A percentile compares a stretch with the other conserved stretches of the same genome.
These are phyloP conservation scores for Phengaris alcon DNA, from an alignment of 2,888 invertebrate species.

Conservation along the genomic window DNA sequence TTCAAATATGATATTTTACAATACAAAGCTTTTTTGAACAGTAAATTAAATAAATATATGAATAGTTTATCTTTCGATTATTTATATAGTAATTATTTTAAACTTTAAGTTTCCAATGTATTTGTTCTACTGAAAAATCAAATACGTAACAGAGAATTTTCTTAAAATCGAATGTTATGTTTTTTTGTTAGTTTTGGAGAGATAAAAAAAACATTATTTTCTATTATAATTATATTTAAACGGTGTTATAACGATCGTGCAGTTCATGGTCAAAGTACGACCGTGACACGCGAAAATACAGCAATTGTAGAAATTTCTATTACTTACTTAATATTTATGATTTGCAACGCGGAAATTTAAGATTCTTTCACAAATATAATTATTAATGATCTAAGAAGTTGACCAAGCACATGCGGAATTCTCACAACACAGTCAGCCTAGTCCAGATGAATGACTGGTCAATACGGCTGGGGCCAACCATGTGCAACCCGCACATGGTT, in stretches of 20 bases:
- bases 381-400: not conserved
- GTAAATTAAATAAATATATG: no score
- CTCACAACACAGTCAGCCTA: no score
- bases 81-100: no score
- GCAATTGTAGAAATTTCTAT: not conserved
- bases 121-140: no score
- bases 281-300: constrained; percentile 10
- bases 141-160: no score
- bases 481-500: no score
- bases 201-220: not conserved
- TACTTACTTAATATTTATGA: constrained; percentile 10
- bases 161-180: no score
- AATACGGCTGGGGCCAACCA: no score
- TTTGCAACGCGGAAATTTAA: not conserved
- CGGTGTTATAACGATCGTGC: not conserved
- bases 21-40: not conserved
- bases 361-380: not conserved
- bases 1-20: not conserved
- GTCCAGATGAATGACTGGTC: no score
- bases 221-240: not conserved
- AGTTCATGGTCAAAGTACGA: not conserved
- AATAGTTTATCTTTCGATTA: no score
- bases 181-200: not conserved
- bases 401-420: no score
- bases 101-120: no score